phyloP scores from a whole-genome alignment of 2,113 vertebrate genomes.

The Phodopus roborovskii region DNA sequence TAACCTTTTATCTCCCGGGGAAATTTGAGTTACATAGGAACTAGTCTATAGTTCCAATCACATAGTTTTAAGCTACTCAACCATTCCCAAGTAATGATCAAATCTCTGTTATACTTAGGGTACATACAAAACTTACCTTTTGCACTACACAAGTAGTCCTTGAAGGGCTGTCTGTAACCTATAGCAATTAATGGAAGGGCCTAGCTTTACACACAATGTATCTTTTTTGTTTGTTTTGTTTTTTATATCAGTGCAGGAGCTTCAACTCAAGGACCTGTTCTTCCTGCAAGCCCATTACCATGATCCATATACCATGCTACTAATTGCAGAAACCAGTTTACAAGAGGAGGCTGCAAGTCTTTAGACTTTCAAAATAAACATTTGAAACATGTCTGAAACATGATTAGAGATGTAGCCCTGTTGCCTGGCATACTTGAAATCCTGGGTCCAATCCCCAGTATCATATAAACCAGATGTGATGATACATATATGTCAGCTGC shows the following conservation, averaged over 20 bases:
- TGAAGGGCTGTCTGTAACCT: neutral
- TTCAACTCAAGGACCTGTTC: neutral
- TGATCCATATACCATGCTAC: neutral
- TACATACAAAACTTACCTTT: neutral
- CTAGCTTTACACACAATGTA: neutral
- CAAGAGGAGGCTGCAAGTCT: neutral
- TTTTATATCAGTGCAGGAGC: neutral
- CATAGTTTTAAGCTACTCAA: neutral
- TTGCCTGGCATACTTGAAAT: neutral
- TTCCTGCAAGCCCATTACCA: neutral
- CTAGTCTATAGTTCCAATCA: neutral
- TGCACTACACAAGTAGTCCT: neutral
- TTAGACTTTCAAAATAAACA: neutral
- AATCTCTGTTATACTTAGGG: neutral
- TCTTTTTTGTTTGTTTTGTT: no score
- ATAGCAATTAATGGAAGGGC: neutral
- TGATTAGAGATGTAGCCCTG: neutral
- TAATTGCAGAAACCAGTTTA: neutral
- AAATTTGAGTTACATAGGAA: constrained; percentile 29
- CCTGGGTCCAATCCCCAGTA: neutral
- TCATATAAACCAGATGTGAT: neutral
- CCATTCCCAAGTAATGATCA: neutral
- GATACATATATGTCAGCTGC: neutral
- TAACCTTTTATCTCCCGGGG: neutral
- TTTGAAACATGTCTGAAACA: neutral